Evolutionary conservation across 2,113 vertebrate species (phyloP).

Genomic region (Pipa parva): DNA sequence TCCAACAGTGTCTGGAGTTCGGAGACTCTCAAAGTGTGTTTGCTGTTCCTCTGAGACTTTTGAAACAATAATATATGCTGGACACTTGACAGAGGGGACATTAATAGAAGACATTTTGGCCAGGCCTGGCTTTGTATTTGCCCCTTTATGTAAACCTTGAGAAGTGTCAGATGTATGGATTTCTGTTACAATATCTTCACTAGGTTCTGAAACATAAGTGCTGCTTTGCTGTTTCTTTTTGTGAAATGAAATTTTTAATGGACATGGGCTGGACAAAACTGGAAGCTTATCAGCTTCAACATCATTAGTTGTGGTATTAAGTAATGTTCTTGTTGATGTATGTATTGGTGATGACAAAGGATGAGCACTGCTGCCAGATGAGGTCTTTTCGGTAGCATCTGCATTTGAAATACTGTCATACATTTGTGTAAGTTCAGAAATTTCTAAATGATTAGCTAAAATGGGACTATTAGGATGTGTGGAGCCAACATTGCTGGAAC

Average conservation of each 20-base stretch:
- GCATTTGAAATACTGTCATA: background rate
- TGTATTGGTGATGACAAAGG: background rate
- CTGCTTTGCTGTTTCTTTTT: background rate
- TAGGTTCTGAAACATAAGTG: background rate
- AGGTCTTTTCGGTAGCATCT: background rate
- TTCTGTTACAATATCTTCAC: background rate
- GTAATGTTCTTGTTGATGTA: background rate
- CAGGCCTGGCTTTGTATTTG: background rate
- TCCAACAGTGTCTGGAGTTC: background rate
- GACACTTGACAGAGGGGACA: background rate
- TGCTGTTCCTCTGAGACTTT: background rate
- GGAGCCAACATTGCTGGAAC: background rate
- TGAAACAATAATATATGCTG: background rate
- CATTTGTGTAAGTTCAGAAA: background rate
- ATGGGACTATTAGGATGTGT: background rate
- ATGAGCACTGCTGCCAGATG: background rate
- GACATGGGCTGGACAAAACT: background rate
- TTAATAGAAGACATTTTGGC: background rate
- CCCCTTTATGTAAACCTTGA: background rate
- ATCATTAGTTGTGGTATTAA: background rate
- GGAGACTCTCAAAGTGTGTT: background rate
- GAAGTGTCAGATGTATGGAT: background rate
- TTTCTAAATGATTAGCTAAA: background rate
- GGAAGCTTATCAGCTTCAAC: background rate
- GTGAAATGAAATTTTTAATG: background rate